A percentile compares a stretch with the other conserved stretches of the same genome.
These are phyloP conservation scores for Hyaena hyaena DNA, from an alignment of 2,113 vertebrate species.

Conservation along the genomic window DNA sequence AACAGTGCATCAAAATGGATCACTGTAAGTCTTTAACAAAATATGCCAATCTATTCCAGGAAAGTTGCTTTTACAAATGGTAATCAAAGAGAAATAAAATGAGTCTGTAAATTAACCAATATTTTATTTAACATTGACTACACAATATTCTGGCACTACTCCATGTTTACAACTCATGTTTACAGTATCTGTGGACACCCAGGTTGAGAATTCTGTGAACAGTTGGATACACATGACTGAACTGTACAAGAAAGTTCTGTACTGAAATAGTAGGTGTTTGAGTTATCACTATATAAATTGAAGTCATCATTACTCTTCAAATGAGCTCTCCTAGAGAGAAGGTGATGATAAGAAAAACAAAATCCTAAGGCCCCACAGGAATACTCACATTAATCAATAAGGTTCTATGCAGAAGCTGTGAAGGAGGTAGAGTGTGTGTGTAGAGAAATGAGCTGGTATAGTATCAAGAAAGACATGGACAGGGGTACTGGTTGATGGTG, in stretches of 20 bases:
- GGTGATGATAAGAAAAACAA: background rate
- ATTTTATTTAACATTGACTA: too few species aligned
- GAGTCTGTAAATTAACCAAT: constrained; percentile 83
- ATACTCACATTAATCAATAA: background rate
- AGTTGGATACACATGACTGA: background rate
- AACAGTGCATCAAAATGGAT: constrained; percentile 83
- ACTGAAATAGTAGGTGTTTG: background rate
- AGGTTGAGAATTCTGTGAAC: background rate
- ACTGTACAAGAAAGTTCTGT: background rate
- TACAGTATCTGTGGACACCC: background rate
- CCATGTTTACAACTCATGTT: background rate
- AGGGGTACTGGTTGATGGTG: background rate
- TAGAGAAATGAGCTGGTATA: background rate
- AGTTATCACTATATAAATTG: background rate
- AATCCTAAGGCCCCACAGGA: background rate
- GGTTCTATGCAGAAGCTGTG: background rate
- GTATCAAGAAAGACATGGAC: background rate
- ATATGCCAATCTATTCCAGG: constrained; percentile 79
- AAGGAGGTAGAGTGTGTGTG: background rate
- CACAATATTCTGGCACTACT: too few species aligned
- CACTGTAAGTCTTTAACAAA: constrained; percentile 76
- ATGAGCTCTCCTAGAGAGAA: background rate
- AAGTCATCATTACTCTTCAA: background rate
- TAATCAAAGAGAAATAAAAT: constrained; percentile 84
- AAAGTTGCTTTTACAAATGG: constrained; percentile 76